phyloP scores from a whole-genome alignment of 2,113 vertebrate genomes.

The Platichthys flesus region DNA sequence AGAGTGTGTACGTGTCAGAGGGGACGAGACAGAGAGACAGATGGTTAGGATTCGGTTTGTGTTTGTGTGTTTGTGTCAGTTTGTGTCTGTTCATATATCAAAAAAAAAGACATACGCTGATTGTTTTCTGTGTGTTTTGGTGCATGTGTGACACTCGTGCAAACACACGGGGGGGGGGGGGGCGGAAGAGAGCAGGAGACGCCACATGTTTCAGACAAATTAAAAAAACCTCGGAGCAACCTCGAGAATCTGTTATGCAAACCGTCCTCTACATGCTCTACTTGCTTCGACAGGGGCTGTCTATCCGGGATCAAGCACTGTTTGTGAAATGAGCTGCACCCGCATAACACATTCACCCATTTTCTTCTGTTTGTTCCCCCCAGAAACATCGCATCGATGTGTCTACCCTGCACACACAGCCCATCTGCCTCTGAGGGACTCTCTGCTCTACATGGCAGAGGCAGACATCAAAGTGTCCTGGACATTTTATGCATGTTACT shows the following conservation, averaged over 20 bases:
- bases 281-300: constrained; percentile 48
- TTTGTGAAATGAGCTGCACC: constrained; percentile 28
- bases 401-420: neutral
- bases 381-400: constrained; percentile 23
- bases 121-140: neutral
- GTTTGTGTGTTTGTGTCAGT: constrained; percentile 9
- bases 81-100: constrained; percentile 34
- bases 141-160: neutral
- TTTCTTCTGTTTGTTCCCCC: constrained; percentile 25
- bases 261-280: constrained; percentile 38
- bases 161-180: neutral
- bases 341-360: constrained; percentile 29
- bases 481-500: neutral
- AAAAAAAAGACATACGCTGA: constrained; percentile 16
- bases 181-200: constrained; percentile 1
- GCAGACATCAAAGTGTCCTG: constrained; percentile 10
- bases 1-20: constrained; percentile 26
- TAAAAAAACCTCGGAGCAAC: constrained; percentile 50
- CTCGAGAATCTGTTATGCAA: constrained; percentile 34
- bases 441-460: constrained; percentile 9
- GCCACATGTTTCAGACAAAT: constrained; percentile 46
- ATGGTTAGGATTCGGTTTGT: constrained; percentile 17
- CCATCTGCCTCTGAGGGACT: constrained; percentile 10
- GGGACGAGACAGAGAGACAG: constrained; percentile 13
- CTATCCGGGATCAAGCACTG: constrained; percentile 43